Evolutionary conservation across 2,797 vertebrate genomes (phyloP).

Genomic region (Leuciscus waleckii): DNA sequence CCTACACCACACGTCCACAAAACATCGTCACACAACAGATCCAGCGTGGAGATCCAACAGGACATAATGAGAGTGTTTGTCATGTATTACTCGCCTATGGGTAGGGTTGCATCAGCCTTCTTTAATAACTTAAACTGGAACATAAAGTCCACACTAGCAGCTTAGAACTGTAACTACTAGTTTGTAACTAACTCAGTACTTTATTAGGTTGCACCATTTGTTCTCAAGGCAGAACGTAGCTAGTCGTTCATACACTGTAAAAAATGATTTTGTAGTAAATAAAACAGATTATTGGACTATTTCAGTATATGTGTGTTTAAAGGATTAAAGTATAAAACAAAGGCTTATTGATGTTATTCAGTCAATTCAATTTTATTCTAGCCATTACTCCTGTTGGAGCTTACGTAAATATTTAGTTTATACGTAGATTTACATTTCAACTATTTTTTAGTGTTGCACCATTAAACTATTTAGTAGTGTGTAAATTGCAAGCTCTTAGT

Average conservation of each 20-base stretch:
- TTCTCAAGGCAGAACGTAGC: not conserved
- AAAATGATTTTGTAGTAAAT: not conserved
- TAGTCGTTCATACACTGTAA: not conserved
- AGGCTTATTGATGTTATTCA: not conserved
- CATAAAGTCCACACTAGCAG: not conserved
- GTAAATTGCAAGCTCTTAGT: not conserved
- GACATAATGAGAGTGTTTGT: not conserved
- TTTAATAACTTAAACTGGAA: not conserved
- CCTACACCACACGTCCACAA: conserved; percentile 73
- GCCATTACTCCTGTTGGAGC: not conserved
- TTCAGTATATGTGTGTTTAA: not conserved
- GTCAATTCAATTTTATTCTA: not conserved
- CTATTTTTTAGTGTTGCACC: not conserved
- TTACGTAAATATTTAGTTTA: not conserved
- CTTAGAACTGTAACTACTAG: not conserved
- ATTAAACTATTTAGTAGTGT: not conserved
- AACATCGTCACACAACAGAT: conserved; percentile 10
- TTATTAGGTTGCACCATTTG: not conserved
- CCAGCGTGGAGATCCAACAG: not conserved
- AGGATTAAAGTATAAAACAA: not conserved
- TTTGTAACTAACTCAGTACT: not conserved
- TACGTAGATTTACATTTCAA: not conserved
- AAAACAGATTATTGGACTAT: not conserved
- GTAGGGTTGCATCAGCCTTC: not conserved
- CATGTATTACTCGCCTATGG: not conserved